Base-by-base conservation (phyloP, 2,888 invertebrate genomes). In the Physocephala rufipes region DNA sequence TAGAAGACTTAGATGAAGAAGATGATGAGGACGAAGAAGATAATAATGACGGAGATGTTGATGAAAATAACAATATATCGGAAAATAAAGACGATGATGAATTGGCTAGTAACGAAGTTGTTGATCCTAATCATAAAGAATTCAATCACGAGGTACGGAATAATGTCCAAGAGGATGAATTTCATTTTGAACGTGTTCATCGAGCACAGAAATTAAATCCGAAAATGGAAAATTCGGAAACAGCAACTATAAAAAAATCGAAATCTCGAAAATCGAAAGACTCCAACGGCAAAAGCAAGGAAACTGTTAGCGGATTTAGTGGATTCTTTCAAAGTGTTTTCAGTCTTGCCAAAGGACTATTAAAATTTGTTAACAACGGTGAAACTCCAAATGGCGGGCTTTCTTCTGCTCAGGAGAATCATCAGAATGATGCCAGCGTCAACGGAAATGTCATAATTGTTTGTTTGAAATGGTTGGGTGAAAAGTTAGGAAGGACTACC, bases 381-480 rank as follows among this genome's bases (percentile, higher is more conserved):
- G 70, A 58, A 16, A 65, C 3, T 19, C 47, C 66, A 30, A 26
- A 59, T 62, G 64, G 36, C 28, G 66, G 26, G 51, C 51, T n/a
- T n/a, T n/a, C n/a, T n/a, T n/a, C 61, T 26, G 5, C 73, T 71
- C 36, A 51, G 5, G 28, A 47, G 16, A 49, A 47, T 36, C 15
- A 47, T 51, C 16, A 47, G 12, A 63, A 53, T n/a, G 30, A 47
- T 21, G 45, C 26, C 13, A 28, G 12, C 26, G n/a, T 4, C 16
- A 15, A 55, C 2, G 55, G 58, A 0, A 83, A 79, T 73, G 79
- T 80, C n/a, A 78, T 85, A 15, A 82, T 85, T 47, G 79, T 78
- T 70, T 85, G 85, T 84, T 70, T 83, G 19, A 77, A 82, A 70
- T 81, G 81, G 77, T 74, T 84, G n/a, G 78, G 77, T 4, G 78